These are phyloP conservation scores for Microcebus jonahi DNA, from an alignment of 2,113 vertebrate species.

Conservation along the genomic window DNA sequence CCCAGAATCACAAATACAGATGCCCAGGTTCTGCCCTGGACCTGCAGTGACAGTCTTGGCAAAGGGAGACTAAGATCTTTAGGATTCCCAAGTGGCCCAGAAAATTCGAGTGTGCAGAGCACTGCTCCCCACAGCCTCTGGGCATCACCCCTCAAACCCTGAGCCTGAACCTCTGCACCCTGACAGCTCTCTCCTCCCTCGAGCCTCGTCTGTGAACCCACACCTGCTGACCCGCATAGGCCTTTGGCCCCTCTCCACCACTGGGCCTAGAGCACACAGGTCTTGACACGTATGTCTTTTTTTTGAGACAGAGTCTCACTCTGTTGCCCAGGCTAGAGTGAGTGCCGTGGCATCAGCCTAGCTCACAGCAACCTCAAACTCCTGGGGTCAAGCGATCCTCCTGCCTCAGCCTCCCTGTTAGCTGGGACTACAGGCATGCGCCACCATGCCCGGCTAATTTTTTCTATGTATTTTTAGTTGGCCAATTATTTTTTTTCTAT, in stretches of 20 bases:
- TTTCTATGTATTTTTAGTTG: no score
- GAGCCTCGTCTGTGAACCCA: fast-evolving
- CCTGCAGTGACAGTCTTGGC: background rate
- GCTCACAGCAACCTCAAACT: background rate
- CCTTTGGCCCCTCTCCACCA: background rate
- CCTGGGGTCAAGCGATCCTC: background rate
- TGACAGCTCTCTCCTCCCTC: background rate
- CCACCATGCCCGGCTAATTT: background rate
- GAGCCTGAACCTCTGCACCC: background rate
- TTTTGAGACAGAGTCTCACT: background rate
- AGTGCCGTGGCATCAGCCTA: background rate
- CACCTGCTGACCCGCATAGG: background rate
- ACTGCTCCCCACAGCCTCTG: background rate
- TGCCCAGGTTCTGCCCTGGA: background rate
- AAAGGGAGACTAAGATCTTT: background rate
- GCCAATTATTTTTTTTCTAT: no score
- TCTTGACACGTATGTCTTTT: background rate
- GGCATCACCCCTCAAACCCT: background rate
- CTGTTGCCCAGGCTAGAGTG: background rate
- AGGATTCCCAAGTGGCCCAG: background rate
- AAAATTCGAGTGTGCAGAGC: background rate
- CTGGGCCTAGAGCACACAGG: background rate
- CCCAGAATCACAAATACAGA: background rate
- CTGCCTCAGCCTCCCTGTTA: background rate
- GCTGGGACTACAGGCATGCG: background rate